phyloP scores from a whole-genome alignment of 2,797 vertebrate species.

The Sciaenops ocellatus region DNA sequence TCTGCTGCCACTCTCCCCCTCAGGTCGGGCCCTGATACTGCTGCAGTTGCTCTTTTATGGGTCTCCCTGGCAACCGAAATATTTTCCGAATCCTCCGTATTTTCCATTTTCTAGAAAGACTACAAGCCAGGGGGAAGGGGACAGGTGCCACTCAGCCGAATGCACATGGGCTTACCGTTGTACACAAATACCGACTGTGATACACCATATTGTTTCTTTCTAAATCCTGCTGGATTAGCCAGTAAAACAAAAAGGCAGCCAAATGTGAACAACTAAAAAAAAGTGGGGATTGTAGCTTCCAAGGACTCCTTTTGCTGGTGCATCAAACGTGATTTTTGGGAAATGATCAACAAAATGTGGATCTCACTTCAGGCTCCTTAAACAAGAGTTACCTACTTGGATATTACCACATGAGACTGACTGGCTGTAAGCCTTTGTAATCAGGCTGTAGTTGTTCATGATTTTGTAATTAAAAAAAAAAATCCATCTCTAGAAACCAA shows the following conservation, averaged over 20 bases:
- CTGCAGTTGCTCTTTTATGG: slow-evolving; percentile 97
- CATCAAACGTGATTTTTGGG: slow-evolving; percentile 66
- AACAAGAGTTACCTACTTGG: slow-evolving; percentile 32
- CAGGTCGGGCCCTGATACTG: slow-evolving; percentile 77
- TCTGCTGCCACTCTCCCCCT: slow-evolving; percentile 72
- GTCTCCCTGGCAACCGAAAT: slow-evolving; percentile 84
- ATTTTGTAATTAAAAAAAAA: slow-evolving; percentile 2
- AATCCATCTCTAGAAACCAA: slow-evolving; percentile 36
- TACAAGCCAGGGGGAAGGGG: slow-evolving; percentile 72
- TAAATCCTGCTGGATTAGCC: slow-evolving; percentile 78
- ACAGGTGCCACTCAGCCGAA: slow-evolving; percentile 82
- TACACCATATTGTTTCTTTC: slow-evolving; percentile 78
- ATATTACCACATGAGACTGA: slow-evolving; percentile 28
- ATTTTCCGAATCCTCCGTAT: slow-evolving; percentile 73
- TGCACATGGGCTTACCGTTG: slow-evolving; percentile 79
- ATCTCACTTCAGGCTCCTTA: slow-evolving; percentile 45
- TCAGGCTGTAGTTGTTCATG: not conserved
- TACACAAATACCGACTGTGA: slow-evolving; percentile 80
- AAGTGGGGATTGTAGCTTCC: slow-evolving; percentile 60
- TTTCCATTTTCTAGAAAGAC: slow-evolving; percentile 76
- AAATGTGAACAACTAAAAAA: slow-evolving; percentile 70
- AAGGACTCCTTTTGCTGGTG: slow-evolving; percentile 55
- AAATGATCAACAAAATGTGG: slow-evolving; percentile 57
- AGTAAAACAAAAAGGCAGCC: slow-evolving; percentile 75
- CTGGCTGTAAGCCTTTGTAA: slow-evolving; percentile 17